Evolutionary conservation across 2,888 invertebrate species (phyloP).

Genomic region (Hirtodrosophila alboralis): DNA sequence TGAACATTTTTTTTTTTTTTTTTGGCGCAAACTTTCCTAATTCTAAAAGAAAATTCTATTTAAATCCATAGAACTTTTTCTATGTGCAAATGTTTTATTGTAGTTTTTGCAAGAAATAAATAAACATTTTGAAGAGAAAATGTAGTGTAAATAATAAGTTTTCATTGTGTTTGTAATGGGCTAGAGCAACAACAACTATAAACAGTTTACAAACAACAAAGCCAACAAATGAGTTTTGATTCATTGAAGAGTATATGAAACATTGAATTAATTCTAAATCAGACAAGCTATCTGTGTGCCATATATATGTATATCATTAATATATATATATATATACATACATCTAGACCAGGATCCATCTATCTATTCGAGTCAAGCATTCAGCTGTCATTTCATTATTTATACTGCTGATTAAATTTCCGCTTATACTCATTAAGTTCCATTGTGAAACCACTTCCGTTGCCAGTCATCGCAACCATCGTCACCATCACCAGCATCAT

Average conservation of each 20-base stretch:
- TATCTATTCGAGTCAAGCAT: slow-evolving; percentile 44
- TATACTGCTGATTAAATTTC: slow-evolving; percentile 80
- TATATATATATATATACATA: slow-evolving; percentile 2
- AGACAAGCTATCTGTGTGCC: neutral
- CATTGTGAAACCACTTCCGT: slow-evolving; percentile 78
- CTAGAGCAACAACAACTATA: slow-evolving; percentile 34
- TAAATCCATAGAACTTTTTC: no score
- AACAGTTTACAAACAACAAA: slow-evolving; percentile 50
- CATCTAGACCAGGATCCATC: slow-evolving; percentile 21
- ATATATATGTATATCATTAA: neutral
- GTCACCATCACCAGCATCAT: slow-evolving; percentile 1
- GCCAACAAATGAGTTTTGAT: slow-evolving; percentile 69
- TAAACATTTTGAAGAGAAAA: no score
- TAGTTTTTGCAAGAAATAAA: no score
- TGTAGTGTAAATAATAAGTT: no score
- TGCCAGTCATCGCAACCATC: slow-evolving; percentile 23
- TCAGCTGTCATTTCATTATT: slow-evolving; percentile 78
- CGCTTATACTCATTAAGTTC: slow-evolving; percentile 78
- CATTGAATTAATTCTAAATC: slow-evolving; percentile 18
- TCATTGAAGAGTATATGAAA: slow-evolving; percentile 28
- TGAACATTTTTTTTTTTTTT: no score
- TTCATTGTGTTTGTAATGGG: slow-evolving; percentile 27
- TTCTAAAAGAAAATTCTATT: no score
- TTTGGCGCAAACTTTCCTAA: no score
- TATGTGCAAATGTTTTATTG: no score